Percentiles rank a stretch among this genome's conserved stretches.
Evolutionary conservation across 2,797 vertebrate species (phyloP).

Genomic region (Numenius phaeopus): DNA sequence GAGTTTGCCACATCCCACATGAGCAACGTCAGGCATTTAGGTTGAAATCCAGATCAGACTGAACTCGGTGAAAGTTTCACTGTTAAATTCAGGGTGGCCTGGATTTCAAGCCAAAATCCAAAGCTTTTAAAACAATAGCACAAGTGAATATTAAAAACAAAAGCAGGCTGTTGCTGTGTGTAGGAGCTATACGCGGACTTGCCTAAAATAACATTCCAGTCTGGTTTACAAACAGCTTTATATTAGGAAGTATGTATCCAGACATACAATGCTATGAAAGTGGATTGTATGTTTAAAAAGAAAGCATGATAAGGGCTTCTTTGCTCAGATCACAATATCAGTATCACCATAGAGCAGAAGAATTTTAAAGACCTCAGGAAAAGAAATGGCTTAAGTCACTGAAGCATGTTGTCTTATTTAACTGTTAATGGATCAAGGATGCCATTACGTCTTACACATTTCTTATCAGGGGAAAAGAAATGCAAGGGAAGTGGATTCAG

Average conservation of each 20-base stretch:
- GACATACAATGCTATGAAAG: background rate
- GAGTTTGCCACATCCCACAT: conserved; percentile 62
- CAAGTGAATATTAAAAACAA: background rate
- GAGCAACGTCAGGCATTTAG: conserved; percentile 45
- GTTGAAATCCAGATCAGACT: conserved; percentile 38
- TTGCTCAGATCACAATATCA: background rate
- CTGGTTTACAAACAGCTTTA: background rate
- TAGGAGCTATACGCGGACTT: background rate
- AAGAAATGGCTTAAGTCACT: background rate
- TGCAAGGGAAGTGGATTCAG: background rate
- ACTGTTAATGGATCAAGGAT: background rate
- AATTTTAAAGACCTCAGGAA: background rate
- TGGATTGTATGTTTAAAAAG: background rate
- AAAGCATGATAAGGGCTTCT: background rate
- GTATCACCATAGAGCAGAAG: background rate
- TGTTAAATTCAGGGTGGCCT: background rate
- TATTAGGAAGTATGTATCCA: background rate
- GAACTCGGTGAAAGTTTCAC: background rate
- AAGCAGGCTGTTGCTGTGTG: background rate
- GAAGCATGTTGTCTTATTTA: background rate
- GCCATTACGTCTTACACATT: fast-evolving
- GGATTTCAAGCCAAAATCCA: conserved; percentile 30
- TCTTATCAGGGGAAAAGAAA: background rate
- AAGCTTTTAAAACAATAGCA: conserved; percentile 29
- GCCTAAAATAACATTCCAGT: background rate